A percentile compares a stretch with the other conserved stretches of the same genome.
Evolutionary conservation across 2,113 vertebrate genomes (phyloP).

Genomic region (Eretmochelys imbricata): DNA sequence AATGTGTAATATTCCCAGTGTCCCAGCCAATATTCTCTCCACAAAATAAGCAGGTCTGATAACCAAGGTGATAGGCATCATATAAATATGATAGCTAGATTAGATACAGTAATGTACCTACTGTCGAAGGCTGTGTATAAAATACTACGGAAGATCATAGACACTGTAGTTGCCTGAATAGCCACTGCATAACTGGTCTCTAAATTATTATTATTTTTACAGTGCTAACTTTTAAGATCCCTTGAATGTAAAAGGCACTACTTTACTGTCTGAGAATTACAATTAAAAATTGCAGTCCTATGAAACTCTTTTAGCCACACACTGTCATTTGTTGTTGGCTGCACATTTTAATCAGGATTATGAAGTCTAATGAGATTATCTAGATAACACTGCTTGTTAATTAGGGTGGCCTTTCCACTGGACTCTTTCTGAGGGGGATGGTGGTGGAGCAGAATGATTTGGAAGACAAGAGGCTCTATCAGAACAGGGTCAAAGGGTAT

Average conservation of each 20-base stretch:
- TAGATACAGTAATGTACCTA: neutral
- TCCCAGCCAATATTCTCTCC: neutral
- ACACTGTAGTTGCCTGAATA: neutral
- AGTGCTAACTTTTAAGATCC: neutral
- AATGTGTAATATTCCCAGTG: neutral
- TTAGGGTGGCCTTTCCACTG: neutral
- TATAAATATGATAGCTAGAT: neutral
- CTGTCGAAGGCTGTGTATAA: neutral
- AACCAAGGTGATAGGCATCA: neutral
- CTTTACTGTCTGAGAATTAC: neutral
- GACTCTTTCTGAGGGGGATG: slow-evolving; percentile 6
- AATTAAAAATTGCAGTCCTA: neutral
- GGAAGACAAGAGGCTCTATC: neutral
- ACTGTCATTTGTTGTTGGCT: neutral
- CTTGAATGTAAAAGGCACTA: neutral
- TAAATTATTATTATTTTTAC: neutral
- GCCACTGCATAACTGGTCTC: neutral
- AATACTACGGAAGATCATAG: neutral
- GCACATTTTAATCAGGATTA: slow-evolving; percentile 64
- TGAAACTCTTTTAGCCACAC: slow-evolving; percentile 13
- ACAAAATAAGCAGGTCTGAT: neutral
- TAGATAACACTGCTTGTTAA: slow-evolving; percentile 44
- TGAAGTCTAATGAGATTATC: slow-evolving; percentile 52
- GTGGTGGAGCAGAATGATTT: neutral
- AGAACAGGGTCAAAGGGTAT: neutral